phyloP scores from a whole-genome alignment of 1,140 invertebrate genomes.

The Drosophila lacteicornis region DNA sequence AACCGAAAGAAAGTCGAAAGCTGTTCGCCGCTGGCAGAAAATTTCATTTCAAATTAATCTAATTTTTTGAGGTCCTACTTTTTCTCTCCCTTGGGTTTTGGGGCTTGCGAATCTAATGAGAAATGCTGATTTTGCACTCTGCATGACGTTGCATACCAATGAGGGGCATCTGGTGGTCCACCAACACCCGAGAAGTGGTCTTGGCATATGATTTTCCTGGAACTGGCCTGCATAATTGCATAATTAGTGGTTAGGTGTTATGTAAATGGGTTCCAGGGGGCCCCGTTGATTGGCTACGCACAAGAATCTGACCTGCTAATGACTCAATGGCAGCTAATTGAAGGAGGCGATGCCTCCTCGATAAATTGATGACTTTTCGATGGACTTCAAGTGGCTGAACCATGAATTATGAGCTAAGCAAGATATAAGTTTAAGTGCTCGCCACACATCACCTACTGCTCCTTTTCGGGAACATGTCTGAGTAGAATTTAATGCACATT shows the following conservation, averaged over 20 bases:
- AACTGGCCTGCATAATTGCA: slow-evolving; percentile 50
- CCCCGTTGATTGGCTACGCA: slow-evolving; percentile 36
- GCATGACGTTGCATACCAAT: slow-evolving; percentile 69
- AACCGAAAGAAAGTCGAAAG: slow-evolving; percentile 35
- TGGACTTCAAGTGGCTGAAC: slow-evolving; percentile 15
- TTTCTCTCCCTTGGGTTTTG: background rate
- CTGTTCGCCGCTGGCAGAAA: slow-evolving; percentile 32
- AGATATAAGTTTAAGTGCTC: slow-evolving; percentile 3
- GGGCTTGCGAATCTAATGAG: slow-evolving; percentile 56
- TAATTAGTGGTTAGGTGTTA: slow-evolving; percentile 65
- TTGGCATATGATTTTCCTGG: slow-evolving; percentile 52
- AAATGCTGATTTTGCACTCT: slow-evolving; percentile 74
- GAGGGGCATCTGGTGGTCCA: slow-evolving; percentile 16
- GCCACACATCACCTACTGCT: too few relatives aligned
- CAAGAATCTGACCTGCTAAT: slow-evolving; percentile 39
- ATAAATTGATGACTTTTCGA: slow-evolving; percentile 41
- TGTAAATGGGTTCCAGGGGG: slow-evolving; percentile 34
- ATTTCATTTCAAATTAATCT: slow-evolving; percentile 79
- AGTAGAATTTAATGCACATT: slow-evolving; percentile 13
- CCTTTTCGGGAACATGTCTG: background rate
- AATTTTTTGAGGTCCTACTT: slow-evolving; percentile 58
- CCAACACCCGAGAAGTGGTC: slow-evolving; percentile 1
- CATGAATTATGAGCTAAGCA: slow-evolving; percentile 6
- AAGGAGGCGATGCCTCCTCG: background rate
- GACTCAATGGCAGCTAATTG: slow-evolving; percentile 47